These are phyloP conservation scores for Cisticola juncidis DNA, from an alignment of 2,113 vertebrate species.

Conservation along the genomic window DNA sequence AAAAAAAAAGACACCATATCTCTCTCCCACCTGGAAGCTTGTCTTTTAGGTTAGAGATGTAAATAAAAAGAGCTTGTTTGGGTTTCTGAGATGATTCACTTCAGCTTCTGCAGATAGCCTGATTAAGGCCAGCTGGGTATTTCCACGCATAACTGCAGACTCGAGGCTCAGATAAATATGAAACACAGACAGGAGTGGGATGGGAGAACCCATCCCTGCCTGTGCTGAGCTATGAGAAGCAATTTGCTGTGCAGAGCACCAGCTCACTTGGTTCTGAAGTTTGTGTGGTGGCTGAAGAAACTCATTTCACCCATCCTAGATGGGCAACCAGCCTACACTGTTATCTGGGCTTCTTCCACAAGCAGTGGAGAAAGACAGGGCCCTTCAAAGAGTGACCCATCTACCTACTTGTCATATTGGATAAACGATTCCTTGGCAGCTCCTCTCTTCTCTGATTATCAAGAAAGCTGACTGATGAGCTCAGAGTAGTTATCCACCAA, in stretches of 20 bases:
- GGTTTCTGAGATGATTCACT: background rate
- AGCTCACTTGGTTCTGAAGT: background rate
- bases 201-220: background rate
- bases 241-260: background rate
- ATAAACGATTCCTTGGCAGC: background rate
- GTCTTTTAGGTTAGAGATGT: background rate
- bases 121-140: background rate
- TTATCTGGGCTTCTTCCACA: background rate
- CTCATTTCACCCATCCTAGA: background rate
- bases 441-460: constrained; percentile 20
- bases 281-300: background rate
- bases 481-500: constrained; percentile 8
- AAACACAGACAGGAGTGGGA: background rate
- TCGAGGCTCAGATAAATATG: background rate
- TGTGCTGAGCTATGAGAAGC: background rate
- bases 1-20: background rate
- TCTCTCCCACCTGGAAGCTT: background rate
- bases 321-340: background rate
- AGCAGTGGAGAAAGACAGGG: background rate
- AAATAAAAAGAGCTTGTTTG: background rate
- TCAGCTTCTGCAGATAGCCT: background rate
- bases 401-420: background rate
- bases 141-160: background rate
- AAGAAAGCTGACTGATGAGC: background rate
- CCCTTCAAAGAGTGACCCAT: background rate